phyloP scores from a whole-genome alignment of 2,797 vertebrate genomes.

The Iguana delicatissima region DNA sequence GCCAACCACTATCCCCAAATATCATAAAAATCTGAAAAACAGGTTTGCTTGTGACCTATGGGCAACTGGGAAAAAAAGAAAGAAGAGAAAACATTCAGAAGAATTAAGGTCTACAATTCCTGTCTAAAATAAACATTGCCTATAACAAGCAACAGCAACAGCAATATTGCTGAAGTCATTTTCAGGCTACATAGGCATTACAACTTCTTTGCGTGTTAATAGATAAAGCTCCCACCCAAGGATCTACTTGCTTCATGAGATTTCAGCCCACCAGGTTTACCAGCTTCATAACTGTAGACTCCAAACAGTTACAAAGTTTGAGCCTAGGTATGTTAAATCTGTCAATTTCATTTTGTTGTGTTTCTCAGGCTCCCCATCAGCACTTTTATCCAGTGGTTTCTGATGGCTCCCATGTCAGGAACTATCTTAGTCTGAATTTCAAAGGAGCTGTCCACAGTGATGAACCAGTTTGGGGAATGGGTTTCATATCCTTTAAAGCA shows the following conservation, averaged over 20 bases:
- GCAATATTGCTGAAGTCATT: neutral
- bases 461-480: no score
- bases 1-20: no score
- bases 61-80: neutral
- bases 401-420: no score
- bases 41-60: neutral
- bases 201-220: neutral
- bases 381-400: no score
- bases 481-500: no score
- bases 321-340: neutral
- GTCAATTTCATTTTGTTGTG: neutral
- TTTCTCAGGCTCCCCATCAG: neutral
- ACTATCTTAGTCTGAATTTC: no score
- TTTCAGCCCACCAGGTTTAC: no score
- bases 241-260: neutral
- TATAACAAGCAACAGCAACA: neutral
- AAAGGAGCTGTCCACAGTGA: no score
- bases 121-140: neutral
- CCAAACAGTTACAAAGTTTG: neutral
- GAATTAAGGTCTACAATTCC: no score
- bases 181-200: neutral
- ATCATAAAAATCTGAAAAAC: neutral
- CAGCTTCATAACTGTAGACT: neutral
- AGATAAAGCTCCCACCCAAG: neutral
- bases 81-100: neutral